A percentile compares a stretch with the other conserved stretches of the same genome.
These are phyloP conservation scores for Ciconia maguari DNA, from an alignment of 2,113 vertebrate genomes.

Conservation along the genomic window DNA sequence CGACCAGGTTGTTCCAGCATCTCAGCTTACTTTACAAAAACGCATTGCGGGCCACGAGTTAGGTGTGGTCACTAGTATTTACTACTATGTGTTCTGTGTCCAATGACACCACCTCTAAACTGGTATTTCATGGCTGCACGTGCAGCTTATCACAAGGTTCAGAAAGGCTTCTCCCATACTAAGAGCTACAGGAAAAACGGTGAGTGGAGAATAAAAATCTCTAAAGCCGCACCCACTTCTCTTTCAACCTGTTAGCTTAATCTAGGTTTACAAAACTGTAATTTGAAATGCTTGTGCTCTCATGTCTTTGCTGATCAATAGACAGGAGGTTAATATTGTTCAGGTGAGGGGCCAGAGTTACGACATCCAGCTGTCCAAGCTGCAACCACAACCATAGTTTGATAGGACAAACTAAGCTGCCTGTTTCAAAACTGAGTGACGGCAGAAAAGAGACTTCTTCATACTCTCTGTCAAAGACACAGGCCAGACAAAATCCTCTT, in stretches of 20 bases:
- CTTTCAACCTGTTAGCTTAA: neutral
- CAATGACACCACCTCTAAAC: neutral
- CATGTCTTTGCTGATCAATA: slow-evolving; percentile 4
- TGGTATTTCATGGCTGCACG: neutral
- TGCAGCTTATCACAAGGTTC: neutral
- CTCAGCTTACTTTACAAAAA: slow-evolving; percentile 16
- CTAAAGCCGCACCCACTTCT: neutral
- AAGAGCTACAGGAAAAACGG: neutral
- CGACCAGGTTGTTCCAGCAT: slow-evolving; percentile 25
- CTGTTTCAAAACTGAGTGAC: slow-evolving; percentile 13
- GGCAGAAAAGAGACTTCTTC: neutral
- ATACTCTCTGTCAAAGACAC: neutral
- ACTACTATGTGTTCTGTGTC: neutral
- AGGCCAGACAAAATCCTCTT: slow-evolving; percentile 13
- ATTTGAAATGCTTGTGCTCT: neutral
- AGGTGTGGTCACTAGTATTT: neutral
- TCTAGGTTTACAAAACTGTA: neutral
- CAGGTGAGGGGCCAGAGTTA: slow-evolving; percentile 11
- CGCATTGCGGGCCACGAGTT: neutral
- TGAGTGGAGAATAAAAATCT: neutral
- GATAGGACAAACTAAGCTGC: neutral
- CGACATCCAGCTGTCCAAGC: neutral
- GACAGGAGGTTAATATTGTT: neutral
- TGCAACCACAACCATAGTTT: neutral
- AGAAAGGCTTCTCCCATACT: neutral